Evolutionary conservation across 53 echinoderm and acorn worm genomes (phyloP), one percentile per base, ranked within the genome.

Genomic region (Echinometra lucunter): DNA sequence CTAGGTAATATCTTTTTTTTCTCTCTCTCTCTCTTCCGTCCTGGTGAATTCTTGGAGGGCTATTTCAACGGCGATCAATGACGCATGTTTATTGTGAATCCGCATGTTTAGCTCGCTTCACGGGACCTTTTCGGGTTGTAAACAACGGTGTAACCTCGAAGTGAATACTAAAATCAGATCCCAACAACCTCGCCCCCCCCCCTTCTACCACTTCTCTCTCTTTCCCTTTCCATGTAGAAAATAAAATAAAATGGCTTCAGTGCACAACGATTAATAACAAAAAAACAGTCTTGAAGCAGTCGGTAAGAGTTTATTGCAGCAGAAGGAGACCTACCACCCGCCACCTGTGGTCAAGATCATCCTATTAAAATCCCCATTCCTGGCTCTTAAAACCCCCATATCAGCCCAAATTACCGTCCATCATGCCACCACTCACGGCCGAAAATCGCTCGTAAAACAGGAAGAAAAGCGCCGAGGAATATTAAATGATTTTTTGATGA

Each of bases 1-100:
- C 85, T 94, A 83, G 94, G 94, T 94, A 83, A 83, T 94, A 83
- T 94, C 94, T 94, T 94, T 94, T 94, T 58, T n/a, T n/a, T n/a
- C n/a, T n/a, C n/a, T n/a, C n/a, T n/a, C n/a, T n/a, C n/a, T n/a
- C 82, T 82, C 66, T 67, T 67, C 66, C 85, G 25, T 82, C 58
- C 85, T 37, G 94, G 58, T 47, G 83, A 82, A 67, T 93, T 94
- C 94, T 94, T 42, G 58, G 82, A 58, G 82, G 55, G 58, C 45
- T 40, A 63, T 83, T 83, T 60, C 85, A 94, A 83, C 57, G 94
- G 21, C 94, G 94, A 94, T 94, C 94, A 94, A 94, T 94, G 58
- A 74, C 85, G 57, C 94, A 82, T 94, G 94, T 94, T 94, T 94
- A 83, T 94, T 94, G 94, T 63, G 94, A 83, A 83, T 82, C 37